Conservation (phyloP, 2,888 invertebrate genomes). For the Nycteola revayana region DNA sequence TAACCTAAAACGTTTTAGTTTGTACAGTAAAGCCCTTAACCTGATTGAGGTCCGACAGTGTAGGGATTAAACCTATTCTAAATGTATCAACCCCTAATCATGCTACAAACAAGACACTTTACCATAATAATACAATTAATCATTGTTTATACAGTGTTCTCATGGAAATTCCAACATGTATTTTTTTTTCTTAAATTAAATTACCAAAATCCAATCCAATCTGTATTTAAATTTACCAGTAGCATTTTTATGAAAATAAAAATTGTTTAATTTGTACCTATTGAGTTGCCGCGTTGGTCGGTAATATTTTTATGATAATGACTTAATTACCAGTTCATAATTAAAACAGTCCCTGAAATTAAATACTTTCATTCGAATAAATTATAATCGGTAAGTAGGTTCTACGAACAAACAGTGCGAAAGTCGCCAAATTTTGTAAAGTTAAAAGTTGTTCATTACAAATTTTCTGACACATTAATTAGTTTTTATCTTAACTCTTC, state of each 20-base stretch:
- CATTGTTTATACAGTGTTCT: too few relatives aligned
- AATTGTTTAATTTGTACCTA: too few relatives aligned
- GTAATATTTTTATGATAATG: conserved; percentile 9
- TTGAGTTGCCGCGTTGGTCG: too few relatives aligned
- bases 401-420: conserved; percentile 25
- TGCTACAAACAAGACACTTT: conserved; percentile 15
- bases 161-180: too few relatives aligned
- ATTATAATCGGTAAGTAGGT: conserved; percentile 17
- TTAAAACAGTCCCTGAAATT: conserved; percentile 10
- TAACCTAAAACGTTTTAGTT: conserved; percentile 34
- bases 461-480: neutral
- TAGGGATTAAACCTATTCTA: conserved; percentile 34
- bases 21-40: conserved; percentile 31
- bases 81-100: conserved; percentile 31
- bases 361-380: conserved; percentile 19
- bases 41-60: conserved; percentile 54
- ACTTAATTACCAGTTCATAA: conserved; percentile 14
- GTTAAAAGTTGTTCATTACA: conserved; percentile 12
- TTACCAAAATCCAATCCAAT: too few relatives aligned
- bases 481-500: too few relatives aligned
- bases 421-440: conserved; percentile 19
- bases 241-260: too few relatives aligned
- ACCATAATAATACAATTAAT: too few relatives aligned
- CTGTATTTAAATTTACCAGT: too few relatives aligned
- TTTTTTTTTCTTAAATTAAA: too few relatives aligned